Evolutionary conservation across 2,888 invertebrate genomes (phyloP), one percentile per base, ranked within the genome.

Genomic region (Trachelus troglodyta): DNA sequence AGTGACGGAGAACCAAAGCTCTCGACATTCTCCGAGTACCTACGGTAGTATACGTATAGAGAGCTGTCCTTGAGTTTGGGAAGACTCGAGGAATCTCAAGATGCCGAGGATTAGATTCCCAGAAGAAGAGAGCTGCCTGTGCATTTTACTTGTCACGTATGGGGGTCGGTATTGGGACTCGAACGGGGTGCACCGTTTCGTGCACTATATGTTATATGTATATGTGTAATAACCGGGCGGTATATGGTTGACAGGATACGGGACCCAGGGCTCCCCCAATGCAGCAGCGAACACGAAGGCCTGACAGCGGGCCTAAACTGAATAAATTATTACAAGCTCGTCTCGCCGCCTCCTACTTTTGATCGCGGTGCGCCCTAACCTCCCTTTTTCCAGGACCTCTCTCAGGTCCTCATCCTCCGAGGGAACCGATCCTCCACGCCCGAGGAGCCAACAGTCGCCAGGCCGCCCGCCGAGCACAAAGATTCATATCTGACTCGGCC

Each of bases 311-410:
- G 81, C 84, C 88, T 85, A 88, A 90, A 87, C 88, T 86, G 88
- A 89, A 90, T 90, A 90, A 90, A 90, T 90, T 89, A 90, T 90
- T 86, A 88, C 83, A 82, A 77, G 80, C 79, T 80, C 82, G 82
- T 80, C 85, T 80, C 82, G 82, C 79, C 81, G 81, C 76, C 83
- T 81, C 80, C 79, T 81, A 81, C 81, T 82, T 82, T 82, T 79
- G 81, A 81, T 79, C 81, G 73, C 23, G 37, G 34, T 34, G 69
- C 74, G 69, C 76, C 69, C 34, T 73, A 73, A 56, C 77, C 71
- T 68, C 35, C 34, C 34, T 76, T 56, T 76, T n/a, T 23, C 69
- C 37, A 71, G 35, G 76, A n/a, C 37, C 75, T 30, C 37, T 68
- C 37, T 68, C 56, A 33, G 68, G 34, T 30, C 56, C 76, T 33